Percentiles rank a stretch among this genome's conserved stretches.
phyloP scores from a whole-genome alignment of 2,797 vertebrate species.

The Spinibarbus caldwelli region DNA sequence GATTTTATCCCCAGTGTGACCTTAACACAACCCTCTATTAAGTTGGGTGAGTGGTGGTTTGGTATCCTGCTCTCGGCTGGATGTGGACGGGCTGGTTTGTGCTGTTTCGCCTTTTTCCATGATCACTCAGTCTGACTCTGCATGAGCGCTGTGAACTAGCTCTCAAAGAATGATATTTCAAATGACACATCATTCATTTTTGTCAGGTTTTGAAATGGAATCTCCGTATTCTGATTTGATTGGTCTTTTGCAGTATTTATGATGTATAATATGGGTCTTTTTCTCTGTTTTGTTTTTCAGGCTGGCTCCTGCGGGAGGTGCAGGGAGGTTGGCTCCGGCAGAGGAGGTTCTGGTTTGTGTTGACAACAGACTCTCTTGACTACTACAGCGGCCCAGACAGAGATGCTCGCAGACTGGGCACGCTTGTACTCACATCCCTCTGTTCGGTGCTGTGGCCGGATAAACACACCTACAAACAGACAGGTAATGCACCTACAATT shows the following conservation, averaged over 20 bases:
- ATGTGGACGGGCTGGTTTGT: constrained; percentile 38
- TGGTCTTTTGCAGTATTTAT: neutral
- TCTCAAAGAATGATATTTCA: neutral
- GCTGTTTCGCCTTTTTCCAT: constrained; percentile 20
- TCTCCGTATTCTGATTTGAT: neutral
- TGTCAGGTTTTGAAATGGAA: neutral
- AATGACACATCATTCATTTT: constrained; percentile 10
- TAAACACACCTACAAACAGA: constrained; percentile 93
- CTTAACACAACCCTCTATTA: constrained; percentile 23
- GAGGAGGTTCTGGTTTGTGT: constrained; percentile 94
- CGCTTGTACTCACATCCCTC: constrained; percentile 92
- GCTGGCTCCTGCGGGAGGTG: constrained; percentile 92
- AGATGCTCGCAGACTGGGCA: constrained; percentile 86
- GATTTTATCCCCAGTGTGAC: constrained; percentile 18
- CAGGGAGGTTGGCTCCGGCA: constrained; percentile 89
- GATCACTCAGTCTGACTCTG: constrained; percentile 1
- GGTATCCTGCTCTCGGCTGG: constrained; percentile 14
- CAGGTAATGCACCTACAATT: constrained; percentile 74
- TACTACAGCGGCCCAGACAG: constrained; percentile 89
- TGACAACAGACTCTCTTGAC: constrained; percentile 92
- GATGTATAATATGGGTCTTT: neutral
- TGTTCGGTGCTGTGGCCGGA: constrained; percentile 94
- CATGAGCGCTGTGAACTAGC: neutral
- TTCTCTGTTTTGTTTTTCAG: constrained; percentile 66
- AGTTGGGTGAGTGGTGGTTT: constrained; percentile 7